Evolutionary conservation across 2,888 invertebrate species (phyloP), one percentile per base, ranked within the genome.

Genomic region (Clunio marinus): DNA sequence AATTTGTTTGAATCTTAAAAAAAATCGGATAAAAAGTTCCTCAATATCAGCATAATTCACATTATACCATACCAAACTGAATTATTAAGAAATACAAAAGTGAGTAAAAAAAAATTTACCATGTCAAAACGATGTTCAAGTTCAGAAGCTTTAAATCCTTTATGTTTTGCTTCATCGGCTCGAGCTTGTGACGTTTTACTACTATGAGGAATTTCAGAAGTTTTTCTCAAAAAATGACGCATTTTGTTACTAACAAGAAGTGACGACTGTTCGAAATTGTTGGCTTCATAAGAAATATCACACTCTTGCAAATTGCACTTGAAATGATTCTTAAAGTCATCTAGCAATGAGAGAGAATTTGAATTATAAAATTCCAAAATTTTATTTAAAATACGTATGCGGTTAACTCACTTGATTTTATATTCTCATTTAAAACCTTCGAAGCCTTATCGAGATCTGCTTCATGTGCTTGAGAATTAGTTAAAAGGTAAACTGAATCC

Each of bases 271-370:
- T 68, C 68, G n/a, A 68, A 57, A 8, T 32, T 8, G 25, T 68
- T 68, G 8, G 1, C 25, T 13, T 68, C 68, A 28, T 41, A 68
- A 1, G 24, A 7, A 41, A 57, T 58, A 27, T 68, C 68, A 13
- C 68, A 68, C 17, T 68, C 41, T 20, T 57, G 35, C 4, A 68
- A n/a, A 58, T 68, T 68, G 20, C 37, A 57, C 20, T 68, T 41
- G n/a, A 68, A 57, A 20, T 68, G 68, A 24, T 41, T n/a, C 5
- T 37, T 17, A 17, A 20, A 58, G 5, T 1, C 7, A 0, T 1
- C 65, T 65, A 45, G 15, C 4, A 22, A 55, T 10, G 17, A 20
- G 22, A 55, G 4, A 55, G 17, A 24, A 55, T 8, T 27, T 59
- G 8, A 59, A 59, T n/a, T 27, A 8, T 24, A 2, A 57, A 24